Conservation (phyloP, 2,888 invertebrate species). For the Volucella bombylans region DNA sequence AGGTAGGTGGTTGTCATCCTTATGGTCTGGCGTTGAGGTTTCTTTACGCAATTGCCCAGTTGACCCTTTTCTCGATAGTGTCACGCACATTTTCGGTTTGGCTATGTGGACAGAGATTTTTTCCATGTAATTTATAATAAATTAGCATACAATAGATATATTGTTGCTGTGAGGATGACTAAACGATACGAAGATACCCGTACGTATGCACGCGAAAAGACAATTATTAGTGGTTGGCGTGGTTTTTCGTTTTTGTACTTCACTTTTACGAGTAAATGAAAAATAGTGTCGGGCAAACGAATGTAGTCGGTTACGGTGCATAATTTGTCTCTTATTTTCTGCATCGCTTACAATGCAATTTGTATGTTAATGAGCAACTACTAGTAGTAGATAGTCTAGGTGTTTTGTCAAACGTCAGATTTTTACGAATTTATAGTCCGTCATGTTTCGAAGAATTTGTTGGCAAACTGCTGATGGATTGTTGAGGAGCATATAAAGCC, state of each 20-base stretch:
- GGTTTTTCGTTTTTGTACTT: neutral
- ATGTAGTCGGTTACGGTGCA: neutral
- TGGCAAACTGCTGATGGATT: neutral
- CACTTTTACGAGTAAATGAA: neutral
- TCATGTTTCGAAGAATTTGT: neutral
- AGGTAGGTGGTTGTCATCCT: neutral
- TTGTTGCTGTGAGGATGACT: slow-evolving; percentile 13
- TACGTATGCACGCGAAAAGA: neutral
- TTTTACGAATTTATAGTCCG: neutral
- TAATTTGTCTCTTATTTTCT: neutral
- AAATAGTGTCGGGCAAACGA: neutral
- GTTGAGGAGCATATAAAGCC: too few species aligned
- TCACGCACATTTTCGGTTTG: slow-evolving; percentile 6
- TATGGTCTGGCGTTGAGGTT: slow-evolving; percentile 9
- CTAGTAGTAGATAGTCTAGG: neutral
- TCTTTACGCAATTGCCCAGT: slow-evolving; percentile 33
- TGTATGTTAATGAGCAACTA: slow-evolving; percentile 22
- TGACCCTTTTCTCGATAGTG: slow-evolving; percentile 23
- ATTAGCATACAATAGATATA: slow-evolving; percentile 18
- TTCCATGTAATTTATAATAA: neutral
- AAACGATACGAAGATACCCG: neutral
- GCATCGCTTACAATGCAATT: slow-evolving; percentile 1
- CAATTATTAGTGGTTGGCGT: neutral
- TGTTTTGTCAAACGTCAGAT: neutral
- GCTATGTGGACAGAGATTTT: slow-evolving; percentile 7